phyloP scores from a whole-genome alignment of 2,888 invertebrate species.

The Cancer borealis region DNA sequence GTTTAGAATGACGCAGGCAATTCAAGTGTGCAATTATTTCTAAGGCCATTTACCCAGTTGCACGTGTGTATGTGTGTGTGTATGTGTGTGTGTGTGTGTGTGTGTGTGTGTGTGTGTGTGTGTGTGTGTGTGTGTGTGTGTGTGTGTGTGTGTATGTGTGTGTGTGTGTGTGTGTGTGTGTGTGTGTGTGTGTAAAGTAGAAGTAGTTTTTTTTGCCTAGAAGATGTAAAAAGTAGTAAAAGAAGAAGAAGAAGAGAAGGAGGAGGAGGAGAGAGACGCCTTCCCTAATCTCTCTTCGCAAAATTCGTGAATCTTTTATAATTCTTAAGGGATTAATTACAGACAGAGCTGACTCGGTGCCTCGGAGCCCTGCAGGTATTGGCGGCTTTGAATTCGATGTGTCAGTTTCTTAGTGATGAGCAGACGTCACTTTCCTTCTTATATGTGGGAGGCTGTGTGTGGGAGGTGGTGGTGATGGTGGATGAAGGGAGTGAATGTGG shows the following conservation, averaged over 20 bases:
- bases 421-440: background rate
- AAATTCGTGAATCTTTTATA: background rate
- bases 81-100: no score
- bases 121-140: no score
- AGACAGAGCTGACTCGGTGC: background rate
- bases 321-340: slow-evolving; percentile 30
- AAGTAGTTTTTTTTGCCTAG: background rate
- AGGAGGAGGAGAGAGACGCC: background rate
- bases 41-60: no score
- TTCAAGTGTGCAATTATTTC: no score
- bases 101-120: no score
- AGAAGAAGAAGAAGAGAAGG: background rate
- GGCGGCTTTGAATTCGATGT: background rate
- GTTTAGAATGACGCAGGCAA: no score
- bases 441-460: background rate
- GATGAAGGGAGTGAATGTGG: background rate
- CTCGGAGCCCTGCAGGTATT: background rate
- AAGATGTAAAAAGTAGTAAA: background rate
- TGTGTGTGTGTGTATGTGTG: no score
- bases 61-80: no score
- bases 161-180: no score
- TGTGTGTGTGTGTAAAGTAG: no score
- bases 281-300: background rate
- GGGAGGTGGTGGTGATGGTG: background rate
- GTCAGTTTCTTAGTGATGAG: background rate